Evolutionary conservation across 2,113 vertebrate species (phyloP), one percentile per base, ranked within the genome.

Genomic region (Malaclemys terrapin): DNA sequence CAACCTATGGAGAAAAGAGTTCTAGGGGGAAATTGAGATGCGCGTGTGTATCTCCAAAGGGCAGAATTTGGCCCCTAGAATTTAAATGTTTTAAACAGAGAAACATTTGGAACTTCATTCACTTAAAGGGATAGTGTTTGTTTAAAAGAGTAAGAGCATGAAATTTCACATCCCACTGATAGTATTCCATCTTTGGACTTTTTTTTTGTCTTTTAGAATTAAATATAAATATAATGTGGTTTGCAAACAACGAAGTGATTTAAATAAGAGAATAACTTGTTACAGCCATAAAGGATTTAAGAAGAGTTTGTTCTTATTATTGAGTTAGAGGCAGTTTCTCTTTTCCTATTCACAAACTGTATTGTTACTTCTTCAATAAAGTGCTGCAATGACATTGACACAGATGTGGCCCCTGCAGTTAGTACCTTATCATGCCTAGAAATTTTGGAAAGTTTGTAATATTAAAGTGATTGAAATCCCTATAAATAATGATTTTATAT

Each of bases 41-140:
- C 6, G 11, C 82, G 42, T n/a, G 9, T 88, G 11, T 95, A 35
- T 96, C 45, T 96, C 17, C 25, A 57, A 47, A n/a, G 31, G 6
- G 16, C 45, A 91, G 72, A 83, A 54, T 89, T 94, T 93, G 49
- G 6, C 92, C 27, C 82, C 81, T 87, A 62, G 85, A 12, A 65
- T 57, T 42, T 62, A 62, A 80, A 89, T 84, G 16, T 90, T 97
- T 96, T 93, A 87, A 93, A 47, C 38, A 86, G 80, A 95, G 53
- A 93, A 95, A 72, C 29, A 59, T 82, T 94, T 95, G 49, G 84
- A 97, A 90, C 24, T 50, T n/a, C 31, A 87, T 13, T 88, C 11
- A 54, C 38, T 95, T 86, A 94, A 31, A 72, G 42, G 78, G 53
- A 45, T 25, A 59, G 9, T 84, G 83, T 53, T 65, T 72, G 57